Evolutionary conservation across 2,113 vertebrate genomes (phyloP), one percentile per base, ranked within the genome.

Genomic region (Catagonus wagneri): DNA sequence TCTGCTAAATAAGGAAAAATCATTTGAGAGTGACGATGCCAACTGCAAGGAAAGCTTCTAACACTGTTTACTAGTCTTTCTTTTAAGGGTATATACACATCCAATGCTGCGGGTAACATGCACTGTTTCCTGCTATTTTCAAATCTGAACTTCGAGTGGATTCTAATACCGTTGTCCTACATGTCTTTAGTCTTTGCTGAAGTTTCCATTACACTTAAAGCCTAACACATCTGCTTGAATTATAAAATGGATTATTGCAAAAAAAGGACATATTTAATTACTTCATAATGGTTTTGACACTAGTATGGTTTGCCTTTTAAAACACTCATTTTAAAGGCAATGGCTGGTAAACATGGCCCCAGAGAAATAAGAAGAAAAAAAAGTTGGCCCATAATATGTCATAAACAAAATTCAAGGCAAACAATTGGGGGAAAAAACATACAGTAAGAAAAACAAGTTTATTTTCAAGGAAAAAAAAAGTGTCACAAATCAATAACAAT

Each of bases 401-500:
- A 88, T 39, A 58, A 91, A 89, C 60, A 94, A 80, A 75, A 94
- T 83, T 80, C 54, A 95, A 88, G 15, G 17, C 8, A 94, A 66
- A 76, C 0, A 92, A 34, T 78, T 71, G 72, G 12, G 44, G 72
- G 0, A 11, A 72, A 68, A 3, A 44, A 44, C 44, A 8, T 44
- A 44, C 8, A 44, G 8, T 44, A 44, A 44, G 44, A 44, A 39
- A 6, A 39, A 56, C 83, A 92, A 56, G 7, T 2, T 69, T 75
- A 83, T 68, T 56, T 95, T 3, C 10, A 71, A 23, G 22, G 63
- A 71, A 56, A 20, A 80, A 75, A 61, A 34, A 27, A 23, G 13
- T 65, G 32, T 72, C 36, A 90, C 20, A 74, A 20, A 34, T 88
- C 52, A 84, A 3, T 89, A 89, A 34, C 56, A 76, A 78, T 65